These are phyloP conservation scores for Dipodomys ordii DNA, from an alignment of 2,113 vertebrate species.

Conservation along the genomic window DNA sequence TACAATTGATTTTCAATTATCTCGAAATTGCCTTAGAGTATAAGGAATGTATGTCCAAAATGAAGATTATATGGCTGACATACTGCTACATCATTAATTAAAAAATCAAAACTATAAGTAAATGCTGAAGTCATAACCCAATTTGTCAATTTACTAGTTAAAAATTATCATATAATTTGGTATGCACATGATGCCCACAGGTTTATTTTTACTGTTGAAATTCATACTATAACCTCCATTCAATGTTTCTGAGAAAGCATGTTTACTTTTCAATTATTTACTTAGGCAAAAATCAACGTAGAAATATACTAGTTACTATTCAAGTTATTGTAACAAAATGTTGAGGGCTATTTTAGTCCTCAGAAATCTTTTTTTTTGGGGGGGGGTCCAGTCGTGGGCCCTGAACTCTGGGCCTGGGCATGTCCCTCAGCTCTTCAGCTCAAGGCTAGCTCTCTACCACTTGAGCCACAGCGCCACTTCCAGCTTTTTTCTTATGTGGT, in stretches of 20 bases:
- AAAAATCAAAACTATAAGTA: conserved; percentile 78
- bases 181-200: conserved; percentile 66
- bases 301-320: conserved; percentile 41
- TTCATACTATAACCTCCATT: conserved; percentile 70
- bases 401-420: too few species aligned
- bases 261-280: conserved; percentile 73
- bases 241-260: conserved; percentile 68
- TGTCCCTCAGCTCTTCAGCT: too few species aligned
- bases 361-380: conserved; percentile 6
- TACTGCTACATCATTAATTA: conserved; percentile 85
- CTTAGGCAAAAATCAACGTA: conserved; percentile 73
- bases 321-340: conserved; percentile 54
- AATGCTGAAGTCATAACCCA: conserved; percentile 76
- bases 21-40: conserved; percentile 81
- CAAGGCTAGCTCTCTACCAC: too few species aligned
- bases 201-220: conserved; percentile 71
- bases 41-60: conserved; percentile 81
- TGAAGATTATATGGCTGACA: conserved; percentile 78
- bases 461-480: too few species aligned
- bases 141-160: conserved; percentile 73
- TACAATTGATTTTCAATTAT: conserved; percentile 81
- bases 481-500: too few species aligned
- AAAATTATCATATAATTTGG: conserved; percentile 62
- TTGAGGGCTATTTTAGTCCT: conserved; percentile 45
- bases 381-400: too few species aligned